Evolutionary conservation across 2,888 invertebrate genomes (phyloP), one percentile per base, ranked within the genome.

Genomic region (Aphidius colemani): DNA sequence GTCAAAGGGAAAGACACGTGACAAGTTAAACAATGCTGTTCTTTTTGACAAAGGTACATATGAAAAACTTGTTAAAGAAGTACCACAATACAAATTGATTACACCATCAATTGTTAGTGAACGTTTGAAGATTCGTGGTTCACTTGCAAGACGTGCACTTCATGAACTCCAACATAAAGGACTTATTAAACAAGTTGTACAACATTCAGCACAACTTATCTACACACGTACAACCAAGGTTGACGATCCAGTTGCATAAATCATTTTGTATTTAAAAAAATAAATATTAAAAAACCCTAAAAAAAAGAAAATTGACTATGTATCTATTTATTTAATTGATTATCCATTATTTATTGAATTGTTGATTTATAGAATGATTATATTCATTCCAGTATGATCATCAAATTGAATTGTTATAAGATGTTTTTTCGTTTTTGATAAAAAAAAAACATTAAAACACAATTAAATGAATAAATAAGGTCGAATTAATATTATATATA

Each of bases 1-100:
- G 99, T 98, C 98, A 76, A 99, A 99, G 87, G 99, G 99, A 91
- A 99, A 99, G 90, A 97, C 98, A 74, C 93, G 99, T 82, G 99
- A 99, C 85, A 99, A 99, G 89, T 88, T 99, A 81, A 98, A 98
- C 89, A 99, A 99, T 85, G 93, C 97, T 83, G 97, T 99, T 58
- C 85, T 99, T 77, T 99, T 99, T 83, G 99, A 99, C 84, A 95
- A 97, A 84, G 90, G 93, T 56, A 99, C 99, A 8, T 99, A 99
- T 81, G 99, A 99, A 71, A 99, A 99, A 84, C 84, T 98, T 72
- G 88, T 93, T 81, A 96, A 96, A 84, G 97, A 97, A 88, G 96
- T 97, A 13, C 96, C 97, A 45, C 91, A 91, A 72, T 98, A 97
- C 87, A 98, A 99, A 86, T 86, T 99, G 74, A 99, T 99, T 84